Base-by-base conservation (phyloP, 2,888 invertebrate species). In the Linyphia triangularis region DNA sequence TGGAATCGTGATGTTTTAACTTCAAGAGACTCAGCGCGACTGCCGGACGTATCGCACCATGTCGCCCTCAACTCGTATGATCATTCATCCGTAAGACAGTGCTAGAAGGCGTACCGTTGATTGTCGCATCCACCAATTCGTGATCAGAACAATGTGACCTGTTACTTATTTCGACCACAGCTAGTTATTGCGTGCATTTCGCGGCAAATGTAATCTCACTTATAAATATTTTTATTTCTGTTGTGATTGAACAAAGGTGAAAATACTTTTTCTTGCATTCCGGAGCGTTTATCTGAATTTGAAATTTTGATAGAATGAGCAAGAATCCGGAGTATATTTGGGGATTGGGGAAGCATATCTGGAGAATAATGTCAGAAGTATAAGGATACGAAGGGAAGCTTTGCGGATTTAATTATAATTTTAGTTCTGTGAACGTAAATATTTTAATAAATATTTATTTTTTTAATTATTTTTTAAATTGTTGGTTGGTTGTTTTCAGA, bases 51-150 rank as follows among this genome's bases (percentile, higher is more conserved):
- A 79, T 73, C 61, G 79, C 81, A 67, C 81, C 67, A 81, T 73
- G 73, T 72, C 75, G 61, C 70, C 22, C 67, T 40, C 13, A 69
- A 67, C 57, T 57, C 24, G 30, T 57, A 65, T 1, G 65, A 10
- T 88, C 81, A 88, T 73, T 88, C 67, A 88, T 57, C 40, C 85
- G 79, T 86, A 73, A 72, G 79, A 79, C 70, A 57, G 57, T n/a
- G n/a, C 70, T 70, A n/a, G 81, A 79, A 88, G 86, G 86, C 81
- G 75, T 81, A 75, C 86, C 81, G 86, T 82, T 88, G 75, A 73
- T 75, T 88, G 86, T 88, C 81, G 75, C 61, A 30, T 59, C 61
- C 33, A 67, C 86, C 81, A 88, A 88, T n/a, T 88, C 73, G 81
- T 51, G 40, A 67, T 61, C 22, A 51, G 43, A 88, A 85, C 85